These are phyloP conservation scores for Iguana delicatissima DNA, from an alignment of 2,797 vertebrate genomes.

Conservation along the genomic window DNA sequence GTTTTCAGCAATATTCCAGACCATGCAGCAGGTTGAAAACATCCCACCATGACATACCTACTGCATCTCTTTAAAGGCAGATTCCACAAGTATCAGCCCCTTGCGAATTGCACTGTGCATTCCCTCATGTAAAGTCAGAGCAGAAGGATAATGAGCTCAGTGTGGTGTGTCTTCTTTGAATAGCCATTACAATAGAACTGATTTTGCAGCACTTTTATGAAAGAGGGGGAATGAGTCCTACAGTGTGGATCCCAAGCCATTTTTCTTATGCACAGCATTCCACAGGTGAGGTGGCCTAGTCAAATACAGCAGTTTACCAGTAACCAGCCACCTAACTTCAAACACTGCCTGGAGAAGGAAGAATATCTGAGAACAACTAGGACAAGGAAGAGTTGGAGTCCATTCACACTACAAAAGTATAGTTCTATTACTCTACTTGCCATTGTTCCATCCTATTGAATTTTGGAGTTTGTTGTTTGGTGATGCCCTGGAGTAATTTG, in stretches of 20 bases:
- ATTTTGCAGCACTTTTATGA: neutral
- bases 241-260: neutral
- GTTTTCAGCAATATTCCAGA: neutral
- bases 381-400: no score
- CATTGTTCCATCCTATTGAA: no score
- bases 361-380: no score
- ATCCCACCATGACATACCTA: no score
- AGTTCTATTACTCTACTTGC: no score
- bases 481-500: no score
- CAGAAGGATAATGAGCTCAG: neutral
- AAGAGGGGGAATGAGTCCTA: neutral
- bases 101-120: neutral
- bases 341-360: no score
- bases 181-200: neutral
- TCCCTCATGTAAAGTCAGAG: neutral
- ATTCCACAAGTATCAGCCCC: neutral
- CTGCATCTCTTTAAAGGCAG: neutral
- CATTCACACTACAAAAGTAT: no score
- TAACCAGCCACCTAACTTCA: neutral
- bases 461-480: no score
- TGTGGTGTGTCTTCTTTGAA: no score
- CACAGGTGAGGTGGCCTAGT: neutral
- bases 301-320: neutral
- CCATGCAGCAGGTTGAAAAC: neutral
- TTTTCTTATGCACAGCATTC: neutral